Evolutionary conservation across 1,140 invertebrate genomes (phyloP), one percentile per base, ranked within the genome.

Genomic region (Panagrolaimus sp.): DNA sequence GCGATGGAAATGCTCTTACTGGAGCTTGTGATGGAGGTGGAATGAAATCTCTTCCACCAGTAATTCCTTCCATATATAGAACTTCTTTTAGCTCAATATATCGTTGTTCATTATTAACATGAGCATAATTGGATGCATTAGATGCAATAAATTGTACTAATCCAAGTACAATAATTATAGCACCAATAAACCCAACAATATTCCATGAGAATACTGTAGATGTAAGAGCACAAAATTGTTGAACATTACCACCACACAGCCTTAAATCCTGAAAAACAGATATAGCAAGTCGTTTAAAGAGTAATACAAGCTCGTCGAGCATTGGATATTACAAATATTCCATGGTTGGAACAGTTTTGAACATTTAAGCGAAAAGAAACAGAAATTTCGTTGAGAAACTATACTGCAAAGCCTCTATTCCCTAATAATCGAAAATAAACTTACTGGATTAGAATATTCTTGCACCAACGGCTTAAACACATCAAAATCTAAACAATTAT

Each of bases 131-230:
- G 1, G 93, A 91, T 0, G 93, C 89, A 47, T 96, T 85, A 81
- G 91, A 93, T 89, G 96, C 94, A 57, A 97, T 85, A 83, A 96
- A 97, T 79, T 96, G 92, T 23, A 92, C 85, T 86, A 78, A 63
- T 7, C 77, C 77, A 0, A 78, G 23, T 57, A 65, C 70, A 42
- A 78, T 66, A 44, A 78, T 73, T 11, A 79, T 38, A 9, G 67
- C 44, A 11, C 78, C 78, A 25, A 78, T 27, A 63, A 75, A 72
- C 44, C 78, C 76, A 44, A 78, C 65, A 27, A 76, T 51, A 46
- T 81, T 79, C 76, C 76, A 78, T 4, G 76, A 51, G 16, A 79
- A 46, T 25, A 72, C 72, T n/a, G 78, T 78, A 53, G 74, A 79
- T 9, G 78, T 79, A 13, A 79, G 31, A 11, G 77, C 78, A 46